A percentile compares a stretch with the other conserved stretches of the same genome.
Conservation (phyloP, 1,140 invertebrate species). For the Bombus ignitus region DNA sequence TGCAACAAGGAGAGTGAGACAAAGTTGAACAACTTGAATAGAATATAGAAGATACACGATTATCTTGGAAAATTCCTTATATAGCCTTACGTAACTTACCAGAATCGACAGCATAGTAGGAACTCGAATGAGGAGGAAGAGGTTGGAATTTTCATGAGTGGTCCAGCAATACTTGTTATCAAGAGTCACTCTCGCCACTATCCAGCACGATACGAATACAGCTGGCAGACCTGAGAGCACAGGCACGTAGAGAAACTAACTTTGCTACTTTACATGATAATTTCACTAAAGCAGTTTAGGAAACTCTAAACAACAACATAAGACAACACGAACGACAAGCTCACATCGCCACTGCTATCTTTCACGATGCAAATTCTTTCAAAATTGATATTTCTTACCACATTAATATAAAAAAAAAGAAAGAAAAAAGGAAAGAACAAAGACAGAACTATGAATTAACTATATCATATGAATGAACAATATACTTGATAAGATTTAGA, state of each 20-base stretch:
- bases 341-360: neutral
- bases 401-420: too few relatives aligned
- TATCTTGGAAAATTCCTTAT: too few relatives aligned
- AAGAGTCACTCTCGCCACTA: constrained; percentile 81
- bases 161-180: constrained; percentile 89
- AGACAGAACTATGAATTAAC: neutral
- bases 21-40: neutral
- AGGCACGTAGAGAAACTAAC: neutral
- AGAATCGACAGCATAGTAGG: constrained; percentile 87
- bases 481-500: too few relatives aligned
- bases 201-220: constrained; percentile 85
- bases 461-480: neutral
- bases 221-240: constrained; percentile 81
- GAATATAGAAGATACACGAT: neutral
- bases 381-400: too few relatives aligned
- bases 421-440: neutral
- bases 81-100: constrained; percentile 80
- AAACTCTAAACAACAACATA: neutral
- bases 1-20: too few relatives aligned
- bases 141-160: constrained; percentile 80
- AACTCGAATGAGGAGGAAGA: constrained; percentile 86
- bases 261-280: neutral
- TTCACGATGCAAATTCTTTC: neutral
- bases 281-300: neutral
- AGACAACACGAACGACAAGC: neutral